These are phyloP conservation scores for Numida meleagris DNA, from an alignment of 2,113 vertebrate species.

Conservation along the genomic window DNA sequence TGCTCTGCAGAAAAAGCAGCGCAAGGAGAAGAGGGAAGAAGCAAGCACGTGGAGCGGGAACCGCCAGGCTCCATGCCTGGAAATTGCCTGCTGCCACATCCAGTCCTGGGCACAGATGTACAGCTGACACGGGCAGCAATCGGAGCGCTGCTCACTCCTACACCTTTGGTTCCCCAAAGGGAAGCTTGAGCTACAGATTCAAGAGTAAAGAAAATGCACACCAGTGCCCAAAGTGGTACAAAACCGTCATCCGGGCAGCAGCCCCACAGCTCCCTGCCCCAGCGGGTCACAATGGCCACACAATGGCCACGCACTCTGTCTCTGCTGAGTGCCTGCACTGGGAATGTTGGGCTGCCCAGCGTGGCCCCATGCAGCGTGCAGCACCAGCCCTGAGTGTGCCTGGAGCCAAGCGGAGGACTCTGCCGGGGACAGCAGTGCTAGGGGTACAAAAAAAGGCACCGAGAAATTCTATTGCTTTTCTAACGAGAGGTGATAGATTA, in stretches of 20 bases:
- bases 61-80: fast-evolving
- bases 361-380: background rate
- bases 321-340: too few species aligned
- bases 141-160: background rate
- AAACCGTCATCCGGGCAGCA: background rate
- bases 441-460: background rate
- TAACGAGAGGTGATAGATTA: conserved; percentile 65
- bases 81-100: background rate
- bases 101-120: background rate
- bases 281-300: too few species aligned
- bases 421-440: background rate
- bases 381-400: background rate
- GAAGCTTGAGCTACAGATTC: background rate
- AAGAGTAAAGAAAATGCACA: background rate
- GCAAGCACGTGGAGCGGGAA: background rate
- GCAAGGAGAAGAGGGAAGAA: background rate
- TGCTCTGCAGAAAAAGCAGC: background rate
- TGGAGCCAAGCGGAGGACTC: too few species aligned
- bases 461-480: conserved; percentile 35
- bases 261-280: too few species aligned
- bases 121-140: background rate
- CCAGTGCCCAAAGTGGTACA: background rate
- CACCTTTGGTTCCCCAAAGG: background rate
- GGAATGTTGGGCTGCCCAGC: background rate
- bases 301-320: too few species aligned